These are phyloP conservation scores for Pseudeuparius sepicola DNA, from an alignment of 2,888 invertebrate species.

Conservation along the genomic window DNA sequence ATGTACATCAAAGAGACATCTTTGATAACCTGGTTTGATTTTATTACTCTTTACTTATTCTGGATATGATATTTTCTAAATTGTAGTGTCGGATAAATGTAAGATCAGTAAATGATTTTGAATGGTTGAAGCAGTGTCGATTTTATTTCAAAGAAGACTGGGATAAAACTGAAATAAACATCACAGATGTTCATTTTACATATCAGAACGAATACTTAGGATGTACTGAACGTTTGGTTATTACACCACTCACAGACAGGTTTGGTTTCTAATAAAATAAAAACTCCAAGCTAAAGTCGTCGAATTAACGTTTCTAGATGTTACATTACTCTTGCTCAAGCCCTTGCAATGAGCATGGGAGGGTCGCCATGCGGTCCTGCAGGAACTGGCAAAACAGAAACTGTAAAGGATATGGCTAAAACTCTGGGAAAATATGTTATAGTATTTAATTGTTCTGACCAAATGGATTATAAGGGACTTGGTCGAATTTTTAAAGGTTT, in stretches of 20 bases:
- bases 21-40: constrained; percentile 93
- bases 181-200: constrained; percentile 87
- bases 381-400: too few relatives aligned
- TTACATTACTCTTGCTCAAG: constrained; percentile 92
- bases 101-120: constrained; percentile 82
- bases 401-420: constrained; percentile 95
- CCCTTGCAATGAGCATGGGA: constrained; percentile 88
- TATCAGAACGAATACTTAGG: constrained; percentile 96
- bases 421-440: constrained; percentile 92
- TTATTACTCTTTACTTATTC: too few relatives aligned
- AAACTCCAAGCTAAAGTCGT: too few relatives aligned
- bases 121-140: constrained; percentile 91
- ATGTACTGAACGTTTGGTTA: constrained; percentile 88
- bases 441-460: constrained; percentile 94
- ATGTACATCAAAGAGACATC: constrained; percentile 93
- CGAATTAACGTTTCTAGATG: constrained; percentile 51
- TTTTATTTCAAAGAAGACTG: constrained; percentile 92
- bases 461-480: constrained; percentile 93
- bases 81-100: constrained; percentile 77
- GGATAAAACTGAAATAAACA: constrained; percentile 82
- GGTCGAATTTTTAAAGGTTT: constrained; percentile 85
- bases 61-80: too few relatives aligned
- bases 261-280: too few relatives aligned
- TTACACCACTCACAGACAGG: constrained; percentile 92
- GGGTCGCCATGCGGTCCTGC: constrained; percentile 91